Evolutionary conservation across 2,797 vertebrate genomes (phyloP), one percentile per base, ranked within the genome.

Genomic region (Rousettus madagascariensis): DNA sequence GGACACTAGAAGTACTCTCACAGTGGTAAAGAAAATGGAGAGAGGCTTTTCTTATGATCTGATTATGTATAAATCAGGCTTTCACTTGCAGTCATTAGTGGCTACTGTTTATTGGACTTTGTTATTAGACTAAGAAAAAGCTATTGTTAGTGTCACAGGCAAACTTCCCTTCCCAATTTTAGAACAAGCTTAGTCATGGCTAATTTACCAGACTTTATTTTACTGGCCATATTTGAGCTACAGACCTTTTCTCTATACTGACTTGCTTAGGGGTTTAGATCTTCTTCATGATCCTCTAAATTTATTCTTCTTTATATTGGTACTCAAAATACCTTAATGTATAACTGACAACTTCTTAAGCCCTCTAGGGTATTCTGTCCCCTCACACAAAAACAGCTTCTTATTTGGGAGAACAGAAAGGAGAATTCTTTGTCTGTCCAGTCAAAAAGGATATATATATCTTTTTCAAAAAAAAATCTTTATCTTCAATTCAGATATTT

Each of bases 141-240:
- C 11, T 36, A 59, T 43, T 68, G 26, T 78, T 95, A 79, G 65
- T 90, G 28, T 91, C 66, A 91, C 6, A 89, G 51, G 46, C 7
- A 78, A 93, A 84, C n/a, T 26, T 71, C 11, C 6, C 15, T 92
- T 71, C 24, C 26, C 26, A 91, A 46, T 91, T 80, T 72, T 82
- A 86, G 68, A 36, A 16, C 36, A 49, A 74, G 24, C 17, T 22
- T n/a, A 74, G 71, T 68, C 68, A 82, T 12, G 13, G 6, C 17
- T 83, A 53, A 93, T 69, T 78, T 83, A 65, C 22, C 24, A 94
- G 65, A 71, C 87, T 94, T 74, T 28, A 55, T 92, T 84, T 83
- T 65, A 65, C 41, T 36, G 43, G n/a, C 11, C 49, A 53, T 26
- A 41, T 77, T 66, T 90, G 69, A 84, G 46, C 26, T 75, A 91